Conservation (phyloP, 2,888 invertebrate species). For the Calephelis perditalis region DNA sequence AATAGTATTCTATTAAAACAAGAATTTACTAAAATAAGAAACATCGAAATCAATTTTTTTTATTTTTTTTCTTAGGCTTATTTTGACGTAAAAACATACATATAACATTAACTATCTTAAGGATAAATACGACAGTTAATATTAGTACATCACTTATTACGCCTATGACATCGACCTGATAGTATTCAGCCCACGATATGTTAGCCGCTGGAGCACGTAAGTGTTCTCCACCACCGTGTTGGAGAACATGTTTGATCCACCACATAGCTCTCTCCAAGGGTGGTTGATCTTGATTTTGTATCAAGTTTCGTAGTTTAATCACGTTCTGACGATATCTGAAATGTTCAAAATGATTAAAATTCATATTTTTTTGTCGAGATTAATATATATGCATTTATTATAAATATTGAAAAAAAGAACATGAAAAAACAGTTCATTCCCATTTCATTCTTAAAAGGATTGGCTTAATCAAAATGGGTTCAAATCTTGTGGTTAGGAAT, state of each 20-base stretch:
- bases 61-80: too few relatives aligned
- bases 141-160: too few relatives aligned
- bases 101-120: background rate
- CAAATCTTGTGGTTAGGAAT: too few relatives aligned
- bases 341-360: background rate
- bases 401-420: too few relatives aligned
- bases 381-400: too few relatives aligned
- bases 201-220: slow-evolving; percentile 45
- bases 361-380: too few relatives aligned
- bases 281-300: slow-evolving; percentile 50
- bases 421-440: too few relatives aligned
- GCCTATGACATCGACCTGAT: slow-evolving; percentile 12
- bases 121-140: background rate
- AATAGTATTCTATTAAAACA: too few relatives aligned
- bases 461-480: too few relatives aligned
- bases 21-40: too few relatives aligned
- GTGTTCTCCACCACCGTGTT: slow-evolving; percentile 49
- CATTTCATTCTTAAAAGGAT: too few relatives aligned
- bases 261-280: slow-evolving; percentile 58
- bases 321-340: slow-evolving; percentile 39
- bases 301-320: slow-evolving; percentile 34
- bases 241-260: slow-evolving; percentile 60
- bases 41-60: too few relatives aligned
- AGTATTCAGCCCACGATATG: slow-evolving; percentile 33
- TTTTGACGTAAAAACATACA: background rate